phyloP scores from a whole-genome alignment of 2,888 invertebrate species.

The Watsonalla binaria region DNA sequence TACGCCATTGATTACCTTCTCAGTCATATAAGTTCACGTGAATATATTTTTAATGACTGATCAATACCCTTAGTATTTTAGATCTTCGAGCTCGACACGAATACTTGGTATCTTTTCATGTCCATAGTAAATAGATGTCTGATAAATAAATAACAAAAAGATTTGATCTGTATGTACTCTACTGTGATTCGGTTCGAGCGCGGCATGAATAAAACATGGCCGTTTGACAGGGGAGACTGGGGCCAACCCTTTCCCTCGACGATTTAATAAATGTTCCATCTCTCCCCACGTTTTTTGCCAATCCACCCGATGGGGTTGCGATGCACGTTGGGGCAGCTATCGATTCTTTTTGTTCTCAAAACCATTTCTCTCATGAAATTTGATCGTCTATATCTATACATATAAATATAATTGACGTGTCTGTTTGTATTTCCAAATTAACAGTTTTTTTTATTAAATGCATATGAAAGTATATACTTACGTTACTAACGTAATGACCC shows the following conservation, averaged over 20 bases:
- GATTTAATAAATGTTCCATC: slow-evolving; percentile 55
- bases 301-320: slow-evolving; percentile 44
- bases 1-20: too few relatives aligned
- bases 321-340: slow-evolving; percentile 13
- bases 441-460: too few relatives aligned
- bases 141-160: slow-evolving; percentile 43
- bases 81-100: neutral
- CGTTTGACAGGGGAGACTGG: slow-evolving; percentile 37
- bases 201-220: slow-evolving; percentile 72
- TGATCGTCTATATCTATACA: slow-evolving; percentile 1
- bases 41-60: too few relatives aligned
- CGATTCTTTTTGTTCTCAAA: slow-evolving; percentile 37
- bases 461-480: too few relatives aligned
- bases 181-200: slow-evolving; percentile 53
- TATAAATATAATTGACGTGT: neutral
- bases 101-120: neutral
- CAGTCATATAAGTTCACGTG: too few relatives aligned
- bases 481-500: too few relatives aligned
- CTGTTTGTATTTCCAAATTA: too few relatives aligned
- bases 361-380: slow-evolving; percentile 11
- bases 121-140: slow-evolving; percentile 19
- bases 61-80: too few relatives aligned
- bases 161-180: slow-evolving; percentile 52
- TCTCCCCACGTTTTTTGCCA: slow-evolving; percentile 59
- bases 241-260: slow-evolving; percentile 58